phyloP scores from a whole-genome alignment of 2,797 vertebrate species.

The Alca torda region DNA sequence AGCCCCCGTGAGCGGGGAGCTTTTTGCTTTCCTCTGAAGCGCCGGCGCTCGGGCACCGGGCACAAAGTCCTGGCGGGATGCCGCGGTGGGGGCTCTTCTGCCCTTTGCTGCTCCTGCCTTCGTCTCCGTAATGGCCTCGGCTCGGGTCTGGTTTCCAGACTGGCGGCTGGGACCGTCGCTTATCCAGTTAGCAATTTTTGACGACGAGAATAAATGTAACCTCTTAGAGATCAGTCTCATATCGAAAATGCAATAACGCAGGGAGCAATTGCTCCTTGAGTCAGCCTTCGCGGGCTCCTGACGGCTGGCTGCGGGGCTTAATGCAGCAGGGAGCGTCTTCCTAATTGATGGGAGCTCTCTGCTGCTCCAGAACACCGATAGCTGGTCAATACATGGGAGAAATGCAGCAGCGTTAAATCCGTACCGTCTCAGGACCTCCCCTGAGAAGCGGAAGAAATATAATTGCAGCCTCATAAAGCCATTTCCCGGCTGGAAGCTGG shows the following conservation, averaged over 20 bases:
- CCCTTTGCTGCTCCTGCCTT: neutral
- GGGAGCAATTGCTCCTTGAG: neutral
- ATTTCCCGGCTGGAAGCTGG: neutral
- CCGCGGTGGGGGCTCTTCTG: neutral
- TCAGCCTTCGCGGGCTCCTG: neutral
- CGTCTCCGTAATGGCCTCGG: neutral
- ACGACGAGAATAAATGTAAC: neutral
- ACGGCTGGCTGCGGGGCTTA: neutral
- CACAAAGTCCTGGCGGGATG: neutral
- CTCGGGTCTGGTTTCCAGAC: neutral
- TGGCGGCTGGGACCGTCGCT: neutral
- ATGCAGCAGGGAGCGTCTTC: neutral
- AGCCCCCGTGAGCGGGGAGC: neutral
- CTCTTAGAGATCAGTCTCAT: neutral
- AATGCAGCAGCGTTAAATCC: neutral
- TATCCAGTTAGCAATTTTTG: neutral
- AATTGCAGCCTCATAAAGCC: neutral
- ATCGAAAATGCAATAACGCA: neutral
- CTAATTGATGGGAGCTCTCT: neutral
- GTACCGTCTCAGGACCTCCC: neutral
- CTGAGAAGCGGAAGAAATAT: neutral
- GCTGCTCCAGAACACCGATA: neutral
- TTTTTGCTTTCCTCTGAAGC: neutral
- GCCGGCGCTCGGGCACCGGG: rapidly evolving
- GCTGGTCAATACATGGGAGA: neutral